Evolutionary conservation across 2,113 vertebrate genomes (phyloP).

Genomic region (Thamnophis sirtalis): DNA sequence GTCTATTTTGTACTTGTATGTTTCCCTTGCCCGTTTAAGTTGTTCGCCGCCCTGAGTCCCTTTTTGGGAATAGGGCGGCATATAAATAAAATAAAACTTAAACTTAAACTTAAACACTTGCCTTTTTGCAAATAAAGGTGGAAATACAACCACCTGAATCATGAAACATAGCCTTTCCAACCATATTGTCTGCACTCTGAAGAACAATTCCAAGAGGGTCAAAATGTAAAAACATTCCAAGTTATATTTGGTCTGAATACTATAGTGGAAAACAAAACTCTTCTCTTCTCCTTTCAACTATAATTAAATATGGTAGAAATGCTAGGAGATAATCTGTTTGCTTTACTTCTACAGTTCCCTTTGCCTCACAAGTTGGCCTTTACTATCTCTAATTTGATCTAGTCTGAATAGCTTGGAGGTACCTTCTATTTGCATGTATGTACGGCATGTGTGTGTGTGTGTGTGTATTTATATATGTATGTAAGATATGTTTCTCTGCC

Average conservation of each 20-base stretch:
- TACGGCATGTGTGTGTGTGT: too few relatives aligned
- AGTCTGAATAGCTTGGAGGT: neutral
- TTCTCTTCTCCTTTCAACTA: neutral
- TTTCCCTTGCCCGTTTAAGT: too few relatives aligned
- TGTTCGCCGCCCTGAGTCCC: too few relatives aligned
- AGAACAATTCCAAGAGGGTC: neutral
- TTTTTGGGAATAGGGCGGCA: too few relatives aligned
- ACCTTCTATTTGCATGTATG: neutral
- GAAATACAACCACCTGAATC: neutral
- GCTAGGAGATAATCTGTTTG: neutral
- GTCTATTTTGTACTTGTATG: too few relatives aligned
- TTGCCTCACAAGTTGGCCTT: neutral
- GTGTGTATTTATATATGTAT: too few relatives aligned
- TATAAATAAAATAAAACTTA: too few relatives aligned
- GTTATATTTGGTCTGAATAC: neutral
- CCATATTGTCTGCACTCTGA: neutral
- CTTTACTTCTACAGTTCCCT: neutral
- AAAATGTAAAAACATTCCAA: neutral
- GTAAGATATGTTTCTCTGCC: neutral
- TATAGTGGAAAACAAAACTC: neutral
- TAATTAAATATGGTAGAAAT: neutral
- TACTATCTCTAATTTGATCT: neutral
- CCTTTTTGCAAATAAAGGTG: neutral
- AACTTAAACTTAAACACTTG: too few relatives aligned
- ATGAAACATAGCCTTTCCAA: neutral